Evolutionary conservation across 2,888 invertebrate genomes (phyloP).

Genomic region (Andrena camellia): DNA sequence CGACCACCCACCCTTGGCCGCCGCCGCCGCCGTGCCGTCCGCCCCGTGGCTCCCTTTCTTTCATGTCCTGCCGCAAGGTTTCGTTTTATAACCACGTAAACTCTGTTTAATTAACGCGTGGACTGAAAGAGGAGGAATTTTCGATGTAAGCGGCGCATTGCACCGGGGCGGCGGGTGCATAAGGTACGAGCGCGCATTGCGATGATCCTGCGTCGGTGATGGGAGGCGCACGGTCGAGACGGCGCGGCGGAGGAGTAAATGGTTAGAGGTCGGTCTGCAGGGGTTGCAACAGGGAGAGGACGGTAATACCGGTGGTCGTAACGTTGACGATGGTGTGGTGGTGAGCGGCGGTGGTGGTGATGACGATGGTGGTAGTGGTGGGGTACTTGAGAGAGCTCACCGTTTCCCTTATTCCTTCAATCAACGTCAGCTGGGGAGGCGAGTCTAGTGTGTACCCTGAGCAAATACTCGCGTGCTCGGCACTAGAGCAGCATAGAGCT

Average conservation of each 20-base stretch:
- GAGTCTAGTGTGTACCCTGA: slow-evolving; percentile 84
- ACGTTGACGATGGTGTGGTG: slow-evolving; percentile 49
- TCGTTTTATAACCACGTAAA: slow-evolving; percentile 65
- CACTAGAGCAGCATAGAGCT: slow-evolving; percentile 81
- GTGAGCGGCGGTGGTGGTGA: slow-evolving; percentile 55
- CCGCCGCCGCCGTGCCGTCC: not conserved
- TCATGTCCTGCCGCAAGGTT: slow-evolving; percentile 60
- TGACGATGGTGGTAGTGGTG: slow-evolving; percentile 63
- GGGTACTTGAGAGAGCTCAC: slow-evolving; percentile 80
- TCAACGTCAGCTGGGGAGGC: slow-evolving; percentile 85
- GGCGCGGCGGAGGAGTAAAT: slow-evolving; percentile 69
- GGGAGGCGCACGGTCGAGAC: slow-evolving; percentile 69
- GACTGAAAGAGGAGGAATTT: slow-evolving; percentile 72
- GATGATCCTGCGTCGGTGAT: slow-evolving; percentile 63
- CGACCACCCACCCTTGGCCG: not conserved
- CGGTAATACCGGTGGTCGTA: slow-evolving; percentile 63
- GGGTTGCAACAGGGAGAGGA: slow-evolving; percentile 71
- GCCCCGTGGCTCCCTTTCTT: slow-evolving; percentile 43
- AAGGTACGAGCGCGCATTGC: slow-evolving; percentile 56
- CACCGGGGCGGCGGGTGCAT: slow-evolving; percentile 49
- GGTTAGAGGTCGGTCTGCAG: slow-evolving; percentile 74
- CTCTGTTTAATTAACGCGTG: slow-evolving; percentile 72
- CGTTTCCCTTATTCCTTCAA: slow-evolving; percentile 85
- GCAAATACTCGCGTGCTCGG: slow-evolving; percentile 83
- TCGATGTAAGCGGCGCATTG: slow-evolving; percentile 68